These are phyloP conservation scores for Chelonoidis abingdonii DNA, from an alignment of 2,113 vertebrate species.

Conservation along the genomic window DNA sequence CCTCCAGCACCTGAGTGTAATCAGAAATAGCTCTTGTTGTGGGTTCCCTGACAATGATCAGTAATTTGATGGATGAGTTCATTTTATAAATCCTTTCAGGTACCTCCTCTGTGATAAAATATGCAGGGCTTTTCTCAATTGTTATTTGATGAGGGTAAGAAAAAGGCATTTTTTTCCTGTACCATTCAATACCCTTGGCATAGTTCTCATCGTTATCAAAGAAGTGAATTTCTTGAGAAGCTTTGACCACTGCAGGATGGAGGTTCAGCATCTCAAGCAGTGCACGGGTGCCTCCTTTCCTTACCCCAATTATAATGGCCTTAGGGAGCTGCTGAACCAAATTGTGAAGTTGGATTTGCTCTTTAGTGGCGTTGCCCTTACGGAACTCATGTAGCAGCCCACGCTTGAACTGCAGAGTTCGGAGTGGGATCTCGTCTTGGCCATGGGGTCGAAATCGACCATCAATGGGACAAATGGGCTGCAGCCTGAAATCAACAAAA, in stretches of 20 bases:
- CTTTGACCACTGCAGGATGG: constrained; percentile 95
- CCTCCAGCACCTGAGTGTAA: constrained; percentile 97
- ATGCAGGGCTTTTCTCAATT: constrained; percentile 96
- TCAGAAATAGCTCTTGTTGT: constrained; percentile 96
- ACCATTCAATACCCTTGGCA: constrained; percentile 94
- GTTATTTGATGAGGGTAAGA: constrained; percentile 97
- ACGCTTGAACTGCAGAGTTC: constrained; percentile 90
- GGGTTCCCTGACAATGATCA: constrained; percentile 96
- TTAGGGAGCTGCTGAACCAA: constrained; percentile 94
- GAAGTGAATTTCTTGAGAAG: constrained; percentile 98
- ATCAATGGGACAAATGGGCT: constrained; percentile 90
- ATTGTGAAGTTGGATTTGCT: constrained; percentile 89
- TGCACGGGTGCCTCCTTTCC: constrained; percentile 95
- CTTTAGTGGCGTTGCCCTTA: constrained; percentile 89
- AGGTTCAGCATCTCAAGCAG: constrained; percentile 97
- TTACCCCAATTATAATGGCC: constrained; percentile 96
- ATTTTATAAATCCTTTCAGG: constrained; percentile 98
- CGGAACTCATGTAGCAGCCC: constrained; percentile 89
- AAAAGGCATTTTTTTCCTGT: constrained; percentile 96
- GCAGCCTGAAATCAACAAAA: constrained; percentile 83
- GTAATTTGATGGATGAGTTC: constrained; percentile 96
- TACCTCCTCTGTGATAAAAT: constrained; percentile 97
- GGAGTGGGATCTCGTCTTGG: constrained; percentile 86
- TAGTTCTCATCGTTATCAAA: constrained; percentile 97
- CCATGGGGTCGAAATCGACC: constrained; percentile 76